phyloP scores from a whole-genome alignment of 1,140 invertebrate genomes.

The Trichonephila clavata region DNA sequence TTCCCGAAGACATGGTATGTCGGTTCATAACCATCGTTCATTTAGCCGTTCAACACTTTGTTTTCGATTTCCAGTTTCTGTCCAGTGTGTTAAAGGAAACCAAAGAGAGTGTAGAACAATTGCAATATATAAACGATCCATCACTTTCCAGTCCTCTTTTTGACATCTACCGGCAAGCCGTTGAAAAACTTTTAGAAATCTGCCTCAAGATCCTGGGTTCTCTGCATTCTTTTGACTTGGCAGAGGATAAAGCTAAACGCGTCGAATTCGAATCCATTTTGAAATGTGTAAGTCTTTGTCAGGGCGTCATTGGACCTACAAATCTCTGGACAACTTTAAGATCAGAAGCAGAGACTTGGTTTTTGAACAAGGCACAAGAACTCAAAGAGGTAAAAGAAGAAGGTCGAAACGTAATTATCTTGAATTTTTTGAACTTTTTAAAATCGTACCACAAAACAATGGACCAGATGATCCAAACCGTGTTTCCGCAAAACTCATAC shows the following conservation, averaged over 20 bases:
- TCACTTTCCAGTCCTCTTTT: neutral
- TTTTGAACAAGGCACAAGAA: neutral
- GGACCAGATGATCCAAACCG: neutral
- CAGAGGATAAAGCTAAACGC: neutral
- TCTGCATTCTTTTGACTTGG: constrained; percentile 41
- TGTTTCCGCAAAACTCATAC: constrained; percentile 37
- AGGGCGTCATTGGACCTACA: neutral
- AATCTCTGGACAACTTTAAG: neutral
- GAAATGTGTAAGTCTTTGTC: neutral
- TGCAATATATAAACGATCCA: neutral
- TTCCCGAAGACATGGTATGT: constrained; percentile 41
- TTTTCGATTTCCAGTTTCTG: constrained; percentile 50
- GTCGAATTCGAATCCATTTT: constrained; percentile 46
- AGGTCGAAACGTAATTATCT: neutral
- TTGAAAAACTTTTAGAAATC: neutral
- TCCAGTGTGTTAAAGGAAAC: constrained; percentile 29
- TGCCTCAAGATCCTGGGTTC: neutral
- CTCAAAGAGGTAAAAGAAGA: neutral
- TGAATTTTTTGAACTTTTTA: constrained; percentile 2
- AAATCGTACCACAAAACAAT: constrained; percentile 6
- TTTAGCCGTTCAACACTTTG: neutral
- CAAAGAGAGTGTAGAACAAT: neutral
- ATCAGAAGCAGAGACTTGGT: constrained; percentile 8
- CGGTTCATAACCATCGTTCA: constrained; percentile 18
- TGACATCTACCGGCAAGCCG: neutral